A percentile compares a stretch with the other conserved stretches of the same genome.
These are phyloP conservation scores for Archilochus colubris DNA, from an alignment of 2,113 vertebrate species.

Conservation along the genomic window DNA sequence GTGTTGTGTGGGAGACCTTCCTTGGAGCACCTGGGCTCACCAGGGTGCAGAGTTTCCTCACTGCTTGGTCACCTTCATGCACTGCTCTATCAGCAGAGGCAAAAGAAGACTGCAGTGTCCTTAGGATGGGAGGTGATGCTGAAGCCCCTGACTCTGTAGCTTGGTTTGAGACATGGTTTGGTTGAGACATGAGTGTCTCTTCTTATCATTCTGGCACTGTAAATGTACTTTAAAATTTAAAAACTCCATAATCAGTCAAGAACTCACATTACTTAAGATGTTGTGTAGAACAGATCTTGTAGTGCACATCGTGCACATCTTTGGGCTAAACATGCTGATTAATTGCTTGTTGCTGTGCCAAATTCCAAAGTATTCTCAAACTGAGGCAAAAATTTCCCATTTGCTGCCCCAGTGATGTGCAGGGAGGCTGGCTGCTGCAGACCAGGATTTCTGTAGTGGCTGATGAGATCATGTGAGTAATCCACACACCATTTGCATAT, in stretches of 20 bases:
- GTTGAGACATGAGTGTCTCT: neutral
- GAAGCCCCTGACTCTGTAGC: neutral
- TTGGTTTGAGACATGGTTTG: neutral
- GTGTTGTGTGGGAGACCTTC: neutral
- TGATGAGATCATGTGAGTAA: neutral
- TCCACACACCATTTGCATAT: neutral
- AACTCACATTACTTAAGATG: neutral
- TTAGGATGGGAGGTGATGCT: neutral
- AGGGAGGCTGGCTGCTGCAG: neutral
- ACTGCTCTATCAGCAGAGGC: neutral
- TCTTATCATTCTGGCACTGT: neutral
- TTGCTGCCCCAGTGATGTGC: neutral
- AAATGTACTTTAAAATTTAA: neutral
- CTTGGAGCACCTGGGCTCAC: neutral
- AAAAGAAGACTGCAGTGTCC: neutral
- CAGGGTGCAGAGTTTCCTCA: fast-evolving
- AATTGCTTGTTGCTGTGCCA: neutral
- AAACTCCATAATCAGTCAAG: neutral
- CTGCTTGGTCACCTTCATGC: neutral
- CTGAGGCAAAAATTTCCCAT: neutral
- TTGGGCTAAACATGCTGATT: neutral
- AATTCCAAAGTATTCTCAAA: neutral
- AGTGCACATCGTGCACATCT: neutral
- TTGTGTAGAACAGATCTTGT: neutral
- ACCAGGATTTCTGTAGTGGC: neutral